A percentile compares a stretch with the other conserved stretches of the same genome.
phyloP scores from a whole-genome alignment of 2,113 vertebrate genomes.

The Platycercus adscitus region DNA sequence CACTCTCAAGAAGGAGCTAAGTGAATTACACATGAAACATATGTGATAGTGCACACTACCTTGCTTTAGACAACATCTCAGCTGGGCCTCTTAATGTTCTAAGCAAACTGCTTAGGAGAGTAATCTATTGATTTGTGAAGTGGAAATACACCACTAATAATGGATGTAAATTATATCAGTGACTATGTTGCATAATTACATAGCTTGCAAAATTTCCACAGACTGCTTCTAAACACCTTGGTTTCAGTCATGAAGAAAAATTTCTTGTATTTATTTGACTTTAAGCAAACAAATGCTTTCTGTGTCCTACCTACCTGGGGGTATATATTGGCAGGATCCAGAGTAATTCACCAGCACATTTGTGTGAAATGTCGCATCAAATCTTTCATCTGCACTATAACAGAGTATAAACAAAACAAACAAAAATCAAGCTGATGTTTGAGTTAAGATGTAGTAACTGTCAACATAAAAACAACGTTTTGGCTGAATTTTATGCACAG shows the following conservation, averaged over 20 bases:
- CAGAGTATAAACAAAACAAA: background rate
- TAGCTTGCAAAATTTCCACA: background rate
- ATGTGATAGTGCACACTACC: background rate
- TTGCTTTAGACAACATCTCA: background rate
- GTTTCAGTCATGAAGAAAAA: background rate
- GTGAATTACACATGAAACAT: background rate
- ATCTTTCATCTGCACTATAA: conserved; percentile 88
- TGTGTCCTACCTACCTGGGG: conserved; percentile 88
- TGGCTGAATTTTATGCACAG: background rate
- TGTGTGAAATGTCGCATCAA: conserved; percentile 91
- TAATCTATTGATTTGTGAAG: background rate
- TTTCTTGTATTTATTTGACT: background rate
- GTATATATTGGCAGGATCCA: conserved; percentile 88
- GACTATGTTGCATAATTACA: background rate
- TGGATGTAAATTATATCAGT: background rate
- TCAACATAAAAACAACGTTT: background rate
- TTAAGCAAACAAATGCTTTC: background rate
- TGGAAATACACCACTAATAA: background rate
- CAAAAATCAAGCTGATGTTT: background rate
- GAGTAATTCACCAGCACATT: conserved; percentile 89
- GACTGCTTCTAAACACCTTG: background rate
- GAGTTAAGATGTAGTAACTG: background rate
- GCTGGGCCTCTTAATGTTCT: background rate
- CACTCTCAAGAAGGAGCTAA: background rate
- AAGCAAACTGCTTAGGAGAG: background rate